phyloP scores from a whole-genome alignment of 2,888 invertebrate species.

The Drosophila crucigera region DNA sequence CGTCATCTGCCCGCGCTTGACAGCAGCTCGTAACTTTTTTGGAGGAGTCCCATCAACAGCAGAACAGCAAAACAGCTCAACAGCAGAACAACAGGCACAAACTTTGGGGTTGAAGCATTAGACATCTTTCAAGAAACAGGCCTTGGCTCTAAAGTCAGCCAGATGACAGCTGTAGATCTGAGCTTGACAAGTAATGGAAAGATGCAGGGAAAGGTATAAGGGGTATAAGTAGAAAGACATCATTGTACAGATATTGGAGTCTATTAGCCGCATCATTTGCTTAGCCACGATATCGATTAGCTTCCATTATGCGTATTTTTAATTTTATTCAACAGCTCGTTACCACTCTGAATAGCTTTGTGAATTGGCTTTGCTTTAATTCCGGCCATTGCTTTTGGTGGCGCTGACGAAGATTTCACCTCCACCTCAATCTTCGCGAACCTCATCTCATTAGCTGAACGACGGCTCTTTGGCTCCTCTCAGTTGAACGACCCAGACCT shows the following conservation, averaged over 20 bases:
- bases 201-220: neutral
- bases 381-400: neutral
- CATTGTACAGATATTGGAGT: neutral
- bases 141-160: conserved; percentile 7
- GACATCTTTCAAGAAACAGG: conserved; percentile 1
- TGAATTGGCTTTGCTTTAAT: neutral
- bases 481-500: conserved; percentile 47
- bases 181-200: conserved; percentile 3
- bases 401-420: neutral
- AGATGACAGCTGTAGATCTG: conserved; percentile 10
- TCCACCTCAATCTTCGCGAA: neutral
- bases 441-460: conserved; percentile 13
- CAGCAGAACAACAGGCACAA: neutral
- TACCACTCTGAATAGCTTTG: neutral
- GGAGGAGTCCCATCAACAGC: conserved; percentile 1
- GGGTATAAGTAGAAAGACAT: neutral
- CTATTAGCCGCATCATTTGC: neutral
- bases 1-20: conserved; percentile 69
- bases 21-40: conserved; percentile 67
- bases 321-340: neutral
- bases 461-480: conserved; percentile 44
- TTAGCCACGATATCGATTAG: neutral
- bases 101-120: conserved; percentile 13
- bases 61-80: neutral
- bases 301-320: neutral